A percentile compares a stretch with the other conserved stretches of the same genome.
Evolutionary conservation across 2,113 vertebrate genomes (phyloP).

Genomic region (Platysternon megacephalum): DNA sequence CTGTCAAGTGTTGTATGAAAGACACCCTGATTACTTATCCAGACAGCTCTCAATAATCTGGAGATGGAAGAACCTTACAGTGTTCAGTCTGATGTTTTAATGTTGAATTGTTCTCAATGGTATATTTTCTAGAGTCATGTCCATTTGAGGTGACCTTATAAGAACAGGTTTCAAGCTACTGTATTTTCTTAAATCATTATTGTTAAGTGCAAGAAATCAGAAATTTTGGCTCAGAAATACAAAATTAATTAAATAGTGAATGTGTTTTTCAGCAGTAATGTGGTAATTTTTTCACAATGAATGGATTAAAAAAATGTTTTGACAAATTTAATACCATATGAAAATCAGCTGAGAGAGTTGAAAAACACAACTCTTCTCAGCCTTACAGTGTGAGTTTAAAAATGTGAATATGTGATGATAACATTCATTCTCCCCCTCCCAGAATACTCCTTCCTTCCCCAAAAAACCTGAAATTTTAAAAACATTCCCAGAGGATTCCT

Average conservation of each 20-base stretch:
- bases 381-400: not conserved
- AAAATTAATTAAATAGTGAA: not conserved
- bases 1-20: constrained; percentile 21
- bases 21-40: not conserved
- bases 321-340: not conserved
- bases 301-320: fast-evolving
- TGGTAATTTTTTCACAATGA: fast-evolving
- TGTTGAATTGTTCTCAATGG: not conserved
- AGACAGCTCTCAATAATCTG: not conserved
- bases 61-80: not conserved
- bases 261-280: not conserved
- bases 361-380: not conserved
- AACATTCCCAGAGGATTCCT: not conserved
- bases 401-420: not conserved
- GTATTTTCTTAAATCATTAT: not conserved
- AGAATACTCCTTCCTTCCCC: fast-evolving
- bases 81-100: constrained; percentile 4
- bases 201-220: not conserved
- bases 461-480: not conserved
- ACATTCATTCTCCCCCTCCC: not conserved
- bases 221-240: not conserved
- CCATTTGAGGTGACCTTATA: not conserved
- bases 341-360: not conserved
- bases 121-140: not conserved
- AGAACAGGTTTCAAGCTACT: not conserved